A percentile compares a stretch with the other conserved stretches of the same genome.
These are phyloP conservation scores for Tachysurus vachellii DNA, from an alignment of 2,113 vertebrate species.

Conservation along the genomic window DNA sequence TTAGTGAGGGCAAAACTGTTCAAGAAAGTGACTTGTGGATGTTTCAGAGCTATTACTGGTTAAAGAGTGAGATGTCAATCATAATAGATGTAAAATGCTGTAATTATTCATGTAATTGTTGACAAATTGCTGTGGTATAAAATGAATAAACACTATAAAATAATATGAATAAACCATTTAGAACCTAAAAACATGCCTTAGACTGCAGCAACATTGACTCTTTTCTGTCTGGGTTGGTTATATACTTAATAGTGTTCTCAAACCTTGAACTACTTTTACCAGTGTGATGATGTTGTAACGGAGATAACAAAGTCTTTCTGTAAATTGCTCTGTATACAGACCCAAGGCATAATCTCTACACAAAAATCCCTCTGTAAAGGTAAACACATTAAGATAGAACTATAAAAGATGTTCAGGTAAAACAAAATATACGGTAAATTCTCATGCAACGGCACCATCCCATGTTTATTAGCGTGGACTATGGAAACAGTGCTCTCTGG, in stretches of 20 bases:
- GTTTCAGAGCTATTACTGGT: not conserved
- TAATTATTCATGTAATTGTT: not conserved
- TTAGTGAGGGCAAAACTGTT: not conserved
- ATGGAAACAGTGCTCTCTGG: not conserved
- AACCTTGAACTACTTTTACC: not conserved
- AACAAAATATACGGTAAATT: not conserved
- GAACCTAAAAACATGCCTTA: not conserved
- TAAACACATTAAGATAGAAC: not conserved
- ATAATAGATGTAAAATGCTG: not conserved
- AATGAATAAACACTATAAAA: not conserved
- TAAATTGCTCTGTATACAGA: not conserved
- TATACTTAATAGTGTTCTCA: not conserved
- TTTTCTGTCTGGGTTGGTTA: not conserved
- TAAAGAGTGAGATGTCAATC: not conserved
- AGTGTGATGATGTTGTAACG: not conserved
- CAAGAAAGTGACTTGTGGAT: not conserved
- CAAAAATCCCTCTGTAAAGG: not conserved
- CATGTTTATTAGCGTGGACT: not conserved
- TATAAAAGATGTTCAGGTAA: not conserved
- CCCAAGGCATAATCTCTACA: not conserved
- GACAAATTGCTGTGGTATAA: not conserved
- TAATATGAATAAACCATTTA: not conserved
- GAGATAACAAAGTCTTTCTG: not conserved
- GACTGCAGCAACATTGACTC: not conserved
- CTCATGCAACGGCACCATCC: not conserved